Evolutionary conservation across 2,888 invertebrate species (phyloP).

Genomic region (Tupiocoris notatus): DNA sequence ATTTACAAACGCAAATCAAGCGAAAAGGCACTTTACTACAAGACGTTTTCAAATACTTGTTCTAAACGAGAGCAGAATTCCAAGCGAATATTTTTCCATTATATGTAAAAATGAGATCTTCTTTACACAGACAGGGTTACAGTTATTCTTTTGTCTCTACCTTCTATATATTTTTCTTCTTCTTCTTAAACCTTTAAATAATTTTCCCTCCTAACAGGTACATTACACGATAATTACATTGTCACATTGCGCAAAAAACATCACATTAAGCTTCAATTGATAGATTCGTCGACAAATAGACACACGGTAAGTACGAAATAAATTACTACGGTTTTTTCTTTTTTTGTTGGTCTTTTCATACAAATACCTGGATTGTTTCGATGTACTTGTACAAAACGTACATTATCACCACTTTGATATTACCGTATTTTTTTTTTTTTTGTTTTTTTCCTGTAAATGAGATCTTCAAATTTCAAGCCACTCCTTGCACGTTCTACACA

Average conservation of each 20-base stretch:
- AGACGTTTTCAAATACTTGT: constrained; percentile 28
- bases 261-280: constrained; percentile 45
- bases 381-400: constrained; percentile 36
- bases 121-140: background rate
- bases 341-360: too few species aligned
- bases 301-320: constrained; percentile 2
- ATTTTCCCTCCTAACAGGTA: constrained; percentile 45
- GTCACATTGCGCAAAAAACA: constrained; percentile 44
- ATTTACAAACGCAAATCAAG: too few species aligned
- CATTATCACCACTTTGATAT: constrained; percentile 33
- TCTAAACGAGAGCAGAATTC: background rate
- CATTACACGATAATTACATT: constrained; percentile 35
- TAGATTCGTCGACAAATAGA: constrained; percentile 2
- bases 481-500: too few species aligned
- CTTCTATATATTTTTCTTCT: constrained; percentile 24
- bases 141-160: background rate
- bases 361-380: constrained; percentile 38
- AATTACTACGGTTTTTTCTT: constrained; percentile 10
- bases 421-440: constrained; percentile 13
- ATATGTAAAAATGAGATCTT: constrained; percentile 14
- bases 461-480: constrained; percentile 33
- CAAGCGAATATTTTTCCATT: background rate
- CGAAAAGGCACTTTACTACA: constrained; percentile 47
- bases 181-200: too few species aligned
- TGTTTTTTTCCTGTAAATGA: too few species aligned